Conservation (phyloP, 2,888 invertebrate species). For the Muschampia plurimacula region DNA sequence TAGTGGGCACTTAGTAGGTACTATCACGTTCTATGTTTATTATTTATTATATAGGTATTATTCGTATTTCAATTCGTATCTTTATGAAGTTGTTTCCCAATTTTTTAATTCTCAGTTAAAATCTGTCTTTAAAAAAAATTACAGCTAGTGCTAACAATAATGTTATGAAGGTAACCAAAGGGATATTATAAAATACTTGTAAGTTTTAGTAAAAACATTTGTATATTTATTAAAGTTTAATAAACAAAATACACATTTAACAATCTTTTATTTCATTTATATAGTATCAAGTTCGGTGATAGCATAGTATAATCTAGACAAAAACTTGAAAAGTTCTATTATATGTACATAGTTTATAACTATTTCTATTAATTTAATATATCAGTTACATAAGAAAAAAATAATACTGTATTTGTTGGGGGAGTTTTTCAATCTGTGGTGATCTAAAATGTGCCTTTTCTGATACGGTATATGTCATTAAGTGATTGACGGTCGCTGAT, state of each 20-base stretch:
- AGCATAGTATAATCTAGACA: neutral
- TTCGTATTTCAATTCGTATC: no score
- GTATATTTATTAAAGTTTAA: conserved; percentile 66
- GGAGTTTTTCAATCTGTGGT: conserved; percentile 69
- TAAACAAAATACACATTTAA: conserved; percentile 48
- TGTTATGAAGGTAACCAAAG: conserved; percentile 31
- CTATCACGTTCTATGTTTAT: no score
- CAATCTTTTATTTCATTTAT: conserved; percentile 29
- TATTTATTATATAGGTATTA: no score
- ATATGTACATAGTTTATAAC: conserved; percentile 1
- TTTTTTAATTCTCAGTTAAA: no score
- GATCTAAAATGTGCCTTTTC: conserved; percentile 75
- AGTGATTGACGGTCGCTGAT: conserved; percentile 71
- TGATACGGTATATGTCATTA: conserved; percentile 73
- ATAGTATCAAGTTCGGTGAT: neutral
- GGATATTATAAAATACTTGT: conserved; percentile 39
- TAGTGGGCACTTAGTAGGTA: no score
- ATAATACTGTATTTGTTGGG: conserved; percentile 77
- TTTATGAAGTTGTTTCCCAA: no score
- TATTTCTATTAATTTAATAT: conserved; percentile 2
- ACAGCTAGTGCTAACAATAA: neutral
- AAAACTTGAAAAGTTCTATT: neutral
- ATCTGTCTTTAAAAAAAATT: neutral
- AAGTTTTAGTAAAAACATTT: conserved; percentile 57
- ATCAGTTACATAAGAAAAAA: conserved; percentile 67